Percentiles rank a stretch among this genome's conserved stretches.
phyloP scores from a whole-genome alignment of 2,797 vertebrate species.

The Diceros bicornis region DNA sequence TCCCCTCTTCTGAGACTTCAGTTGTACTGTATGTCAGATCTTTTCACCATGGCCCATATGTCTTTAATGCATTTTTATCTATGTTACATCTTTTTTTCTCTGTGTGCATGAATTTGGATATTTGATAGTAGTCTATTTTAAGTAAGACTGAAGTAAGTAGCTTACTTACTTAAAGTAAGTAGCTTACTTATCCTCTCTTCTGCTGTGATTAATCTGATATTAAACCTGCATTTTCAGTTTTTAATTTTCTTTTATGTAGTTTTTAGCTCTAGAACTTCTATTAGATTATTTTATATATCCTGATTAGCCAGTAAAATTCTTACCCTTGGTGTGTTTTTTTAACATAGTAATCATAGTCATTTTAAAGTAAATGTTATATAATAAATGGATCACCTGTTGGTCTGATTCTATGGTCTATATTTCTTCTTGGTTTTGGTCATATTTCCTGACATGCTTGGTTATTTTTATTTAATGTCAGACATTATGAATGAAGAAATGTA shows the following conservation, averaged over 20 bases:
- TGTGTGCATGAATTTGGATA: background rate
- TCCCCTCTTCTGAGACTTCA: background rate
- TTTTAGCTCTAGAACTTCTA: background rate
- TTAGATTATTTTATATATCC: background rate
- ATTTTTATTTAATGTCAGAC: constrained; percentile 29
- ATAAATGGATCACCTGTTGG: background rate
- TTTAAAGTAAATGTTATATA: background rate
- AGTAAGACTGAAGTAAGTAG: too few species aligned
- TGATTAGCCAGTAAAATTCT: background rate
- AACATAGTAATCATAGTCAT: background rate
- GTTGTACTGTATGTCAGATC: background rate
- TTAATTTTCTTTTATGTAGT: background rate
- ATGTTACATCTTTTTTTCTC: background rate
- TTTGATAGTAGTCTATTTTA: background rate
- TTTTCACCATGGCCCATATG: background rate
- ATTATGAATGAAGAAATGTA: background rate
- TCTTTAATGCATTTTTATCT: background rate
- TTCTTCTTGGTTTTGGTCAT: constrained; percentile 53
- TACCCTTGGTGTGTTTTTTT: background rate
- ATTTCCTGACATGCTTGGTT: background rate
- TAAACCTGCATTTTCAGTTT: background rate
- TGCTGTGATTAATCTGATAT: background rate
- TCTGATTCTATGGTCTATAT: background rate
- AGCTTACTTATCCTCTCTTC: background rate
- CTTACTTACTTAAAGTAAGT: too few species aligned